Evolutionary conservation across 2,888 invertebrate species (phyloP), one percentile per base, ranked within the genome.

Genomic region (Caenorhabditis sulstoni): DNA sequence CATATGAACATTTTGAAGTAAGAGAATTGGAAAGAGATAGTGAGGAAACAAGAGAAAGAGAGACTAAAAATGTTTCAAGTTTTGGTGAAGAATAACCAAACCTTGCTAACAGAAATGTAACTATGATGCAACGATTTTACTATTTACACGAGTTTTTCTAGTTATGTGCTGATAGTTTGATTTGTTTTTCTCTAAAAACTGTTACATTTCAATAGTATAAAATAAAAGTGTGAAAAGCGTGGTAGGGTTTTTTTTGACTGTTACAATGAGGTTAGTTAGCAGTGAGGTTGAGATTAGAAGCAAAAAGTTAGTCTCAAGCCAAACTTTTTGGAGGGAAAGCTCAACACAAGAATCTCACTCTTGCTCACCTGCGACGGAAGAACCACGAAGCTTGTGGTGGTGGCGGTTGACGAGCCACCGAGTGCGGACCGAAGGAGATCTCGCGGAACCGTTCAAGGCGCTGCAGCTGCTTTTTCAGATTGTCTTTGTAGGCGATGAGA

Each of bases 401-500:
- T 22, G 87, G 85, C 57, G 87, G 87, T 39, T 88, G 88, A n/a
- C 86, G 86, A 20, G 88, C 89, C 29, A 89, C 86, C 18, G 87
- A 87, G 49, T 89, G 86, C 20, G 87, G 86, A 14, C 89, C 89
- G 66, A 89, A 89, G 3, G 88, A 85, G 53, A 88, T 82, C 58
- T 85, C 81, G 11, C 82, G 81, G 82, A 89, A 89, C 14, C 89
- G 80, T 58, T 89, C 88, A 35, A 89, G 84, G 20, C 87, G 85
- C 23, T 87, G 85, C 39, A 89, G 79, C 53, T 89, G 88, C 16
- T 82, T 79, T 37, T 78, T 78, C 45, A 89, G 68, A 52, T 86
- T 87, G 49, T 89, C 86, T 75, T 87, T 87, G 83, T 89, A 89
- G 23, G 87, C 84, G 53, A 84, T 73, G 14, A 89, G 80, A 1